A percentile compares a stretch with the other conserved stretches of the same genome.
Conservation (phyloP, 2,113 vertebrate genomes). For the Mustela nigripes region DNA sequence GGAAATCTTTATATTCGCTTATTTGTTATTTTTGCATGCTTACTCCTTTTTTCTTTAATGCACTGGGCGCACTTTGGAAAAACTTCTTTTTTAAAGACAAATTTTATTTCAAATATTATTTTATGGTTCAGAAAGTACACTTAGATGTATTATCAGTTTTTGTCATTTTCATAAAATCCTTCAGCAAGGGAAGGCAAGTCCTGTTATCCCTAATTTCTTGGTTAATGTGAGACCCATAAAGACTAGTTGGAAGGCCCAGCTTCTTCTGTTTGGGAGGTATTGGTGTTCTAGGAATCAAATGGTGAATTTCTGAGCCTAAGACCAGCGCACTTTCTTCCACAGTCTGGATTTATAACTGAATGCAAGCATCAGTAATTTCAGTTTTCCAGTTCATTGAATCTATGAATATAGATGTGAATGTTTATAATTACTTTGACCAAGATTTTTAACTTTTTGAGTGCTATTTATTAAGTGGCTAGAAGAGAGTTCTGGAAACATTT, state of each 20-base stretch:
- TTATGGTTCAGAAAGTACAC: conserved; percentile 31
- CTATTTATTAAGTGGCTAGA: background rate
- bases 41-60: conserved; percentile 22
- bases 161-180: background rate
- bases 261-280: background rate
- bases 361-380: background rate
- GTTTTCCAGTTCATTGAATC: background rate
- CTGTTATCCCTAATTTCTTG: background rate
- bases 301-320: background rate
- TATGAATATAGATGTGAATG: background rate
- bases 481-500: conserved; percentile 33
- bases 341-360: background rate
- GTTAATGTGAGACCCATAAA: background rate
- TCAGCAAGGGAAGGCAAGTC: background rate
- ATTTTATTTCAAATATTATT: conserved; percentile 28
- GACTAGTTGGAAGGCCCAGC: background rate
- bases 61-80: background rate
- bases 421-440: background rate
- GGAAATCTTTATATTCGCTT: background rate
- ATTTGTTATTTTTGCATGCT: background rate
- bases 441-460: background rate
- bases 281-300: background rate
- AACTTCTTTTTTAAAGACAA: background rate
- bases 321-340: background rate
- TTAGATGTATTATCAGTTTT: background rate